phyloP scores from a whole-genome alignment of 1,140 invertebrate species.

The Neelides sp. region DNA sequence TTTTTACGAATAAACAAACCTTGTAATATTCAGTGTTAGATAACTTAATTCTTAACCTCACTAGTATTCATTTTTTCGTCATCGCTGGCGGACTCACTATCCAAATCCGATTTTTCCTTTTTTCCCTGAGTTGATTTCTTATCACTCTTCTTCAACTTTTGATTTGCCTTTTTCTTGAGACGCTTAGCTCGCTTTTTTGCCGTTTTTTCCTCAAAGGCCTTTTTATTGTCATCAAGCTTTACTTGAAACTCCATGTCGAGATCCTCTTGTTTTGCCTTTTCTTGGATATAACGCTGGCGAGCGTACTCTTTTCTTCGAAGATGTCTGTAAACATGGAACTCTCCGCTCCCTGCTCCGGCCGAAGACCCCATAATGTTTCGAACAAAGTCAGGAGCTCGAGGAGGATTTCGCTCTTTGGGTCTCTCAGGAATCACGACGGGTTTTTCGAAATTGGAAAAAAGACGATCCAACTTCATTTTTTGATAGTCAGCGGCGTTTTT shows the following conservation, averaged over 20 bases:
- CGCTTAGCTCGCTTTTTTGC: conserved; percentile 74
- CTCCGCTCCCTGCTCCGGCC: conserved; percentile 92
- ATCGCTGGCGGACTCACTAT: no score
- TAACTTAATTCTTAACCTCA: no score
- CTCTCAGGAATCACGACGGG: conserved; percentile 70
- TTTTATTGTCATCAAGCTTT: conserved; percentile 68
- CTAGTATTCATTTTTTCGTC: no score
- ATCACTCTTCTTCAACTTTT: conserved; percentile 39
- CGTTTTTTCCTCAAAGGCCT: conserved; percentile 59
- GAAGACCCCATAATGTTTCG: conserved; percentile 79
- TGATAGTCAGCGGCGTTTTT: conserved; percentile 30
- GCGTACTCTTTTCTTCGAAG: conserved; percentile 86
- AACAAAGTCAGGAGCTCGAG: conserved; percentile 80
- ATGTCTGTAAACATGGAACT: conserved; percentile 93
- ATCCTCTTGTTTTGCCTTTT: conserved; percentile 68
- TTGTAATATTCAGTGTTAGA: no score
- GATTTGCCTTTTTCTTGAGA: conserved; percentile 56
- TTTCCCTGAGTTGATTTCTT: no score
- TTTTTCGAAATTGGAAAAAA: conserved; percentile 51
- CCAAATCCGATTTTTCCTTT: no score
- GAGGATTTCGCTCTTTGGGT: conserved; percentile 59
- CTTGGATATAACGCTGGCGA: conserved; percentile 80
- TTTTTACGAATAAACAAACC: no score
- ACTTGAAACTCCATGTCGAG: conserved; percentile 66
- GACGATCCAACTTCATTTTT: conserved; percentile 27